Evolutionary conservation across 1,140 invertebrate genomes (phyloP).

Genomic region (Drosophila persimilis): DNA sequence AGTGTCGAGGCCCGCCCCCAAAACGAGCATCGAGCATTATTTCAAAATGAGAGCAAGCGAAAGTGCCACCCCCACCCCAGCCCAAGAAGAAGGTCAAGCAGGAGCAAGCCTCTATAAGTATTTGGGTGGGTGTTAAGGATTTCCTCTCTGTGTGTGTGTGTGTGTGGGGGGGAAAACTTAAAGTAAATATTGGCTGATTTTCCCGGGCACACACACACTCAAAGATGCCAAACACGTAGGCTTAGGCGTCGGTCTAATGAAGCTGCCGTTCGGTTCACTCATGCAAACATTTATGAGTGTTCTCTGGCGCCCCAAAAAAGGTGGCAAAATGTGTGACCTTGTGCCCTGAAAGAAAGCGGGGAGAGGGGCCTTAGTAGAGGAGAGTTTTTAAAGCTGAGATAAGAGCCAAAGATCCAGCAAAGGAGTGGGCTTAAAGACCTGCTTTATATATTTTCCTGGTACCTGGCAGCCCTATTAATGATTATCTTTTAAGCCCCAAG

Average conservation of each 20-base stretch:
- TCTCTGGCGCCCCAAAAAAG: background rate
- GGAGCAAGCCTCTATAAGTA: conserved; percentile 47
- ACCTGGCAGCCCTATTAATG: too few relatives aligned
- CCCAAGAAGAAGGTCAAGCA: conserved; percentile 14
- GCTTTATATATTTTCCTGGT: too few relatives aligned
- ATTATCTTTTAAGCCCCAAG: too few relatives aligned
- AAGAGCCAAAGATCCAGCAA: too few relatives aligned
- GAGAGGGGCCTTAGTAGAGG: background rate
- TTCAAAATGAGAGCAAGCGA: conserved; percentile 42
- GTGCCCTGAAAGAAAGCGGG: too few relatives aligned
- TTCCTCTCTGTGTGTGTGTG: background rate
- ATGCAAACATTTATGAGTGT: conserved; percentile 42
- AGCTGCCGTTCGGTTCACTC: conserved; percentile 29
- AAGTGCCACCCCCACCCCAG: background rate
- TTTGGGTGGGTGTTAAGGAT: conserved; percentile 15
- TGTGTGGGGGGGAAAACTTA: conserved; percentile 40
- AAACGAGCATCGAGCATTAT: conserved; percentile 34
- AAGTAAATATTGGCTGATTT: conserved; percentile 74
- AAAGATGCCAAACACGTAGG: conserved; percentile 61
- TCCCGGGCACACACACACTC: conserved; percentile 11
- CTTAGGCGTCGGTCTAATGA: conserved; percentile 54
- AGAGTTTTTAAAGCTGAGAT: background rate
- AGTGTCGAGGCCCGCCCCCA: conserved; percentile 45
- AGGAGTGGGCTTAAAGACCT: too few relatives aligned
- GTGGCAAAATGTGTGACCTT: conserved; percentile 20